Evolutionary conservation across 2,797 vertebrate species (phyloP), one percentile per base, ranked within the genome.

Genomic region (Bradypodion ventrale): DNA sequence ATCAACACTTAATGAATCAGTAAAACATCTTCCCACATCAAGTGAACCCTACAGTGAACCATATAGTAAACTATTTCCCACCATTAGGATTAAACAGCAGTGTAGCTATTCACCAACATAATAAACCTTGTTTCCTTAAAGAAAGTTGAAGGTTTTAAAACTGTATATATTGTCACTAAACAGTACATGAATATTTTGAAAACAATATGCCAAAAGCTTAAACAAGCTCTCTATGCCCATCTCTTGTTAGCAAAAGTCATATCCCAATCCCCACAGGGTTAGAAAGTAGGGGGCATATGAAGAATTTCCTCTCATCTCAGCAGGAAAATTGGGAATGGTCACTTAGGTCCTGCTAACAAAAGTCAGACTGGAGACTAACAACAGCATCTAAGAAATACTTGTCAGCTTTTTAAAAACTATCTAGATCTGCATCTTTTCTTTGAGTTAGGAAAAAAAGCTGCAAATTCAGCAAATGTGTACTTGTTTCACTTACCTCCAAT

Each of bases 401-500:
- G 32, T 1, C 27, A 66, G 15, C 19, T 42, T 16, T 52, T 75
- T 23, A 21, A 56, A n/a, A n/a, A 56, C 0, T 21, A 23, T 10
- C 42, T 0, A 59, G 7, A 19, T 7, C 46, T 42, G 29, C 1
- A 44, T 7, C 49, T 40, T 49, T 27, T 29, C 42, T 32, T 52
- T 42, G 27, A 72, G 10, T 25, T n/a, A 77, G 0, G 1, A 16
- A 32, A n/a, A 1, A 27, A 15, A 49, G 3, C 15, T 52, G 1
- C n/a, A 29, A 89, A 69, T 63, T 44, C 76, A 89, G 74, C 8
- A 72, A 44, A 23, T n/a, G 2, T 16, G 3, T n/a, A n/a, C 32
- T 65, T 32, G 8, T 25, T n/a, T 70, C 49, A 83, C 83, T 23
- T 87, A 95, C 95, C 92, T 94, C 10, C 3, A 85, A 5, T 1